Base-by-base conservation (phyloP, 2,113 vertebrate genomes). In the Tichodroma muraria region DNA sequence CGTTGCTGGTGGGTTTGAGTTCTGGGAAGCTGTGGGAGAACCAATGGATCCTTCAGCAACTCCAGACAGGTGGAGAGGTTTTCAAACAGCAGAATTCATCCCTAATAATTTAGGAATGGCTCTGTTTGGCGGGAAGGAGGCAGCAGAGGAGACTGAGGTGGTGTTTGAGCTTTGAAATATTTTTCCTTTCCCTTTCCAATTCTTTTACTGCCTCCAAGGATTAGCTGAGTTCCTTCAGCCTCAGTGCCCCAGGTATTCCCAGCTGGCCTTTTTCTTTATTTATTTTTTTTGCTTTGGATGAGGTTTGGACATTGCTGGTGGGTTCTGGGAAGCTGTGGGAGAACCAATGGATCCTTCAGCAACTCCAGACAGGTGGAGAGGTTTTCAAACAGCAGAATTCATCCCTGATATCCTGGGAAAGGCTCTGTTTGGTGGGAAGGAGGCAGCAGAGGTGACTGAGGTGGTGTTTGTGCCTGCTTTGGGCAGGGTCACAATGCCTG, bases 31-130 rank as follows among this genome's bases (percentile, higher is more conserved):
- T 47, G 9, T 8, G 47, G 28, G 73, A 50, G 59, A 64, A 40
- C 30, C 28, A 28, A 18, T 16, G n/a, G 49, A 28, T 42, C 50
- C 50, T 30, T 47, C 30, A 76, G 60, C 68, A 75, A 3, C 59
- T 70, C 10, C 19, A 31, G 75, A 47, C 47, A 31, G 31, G 27
- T 54, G 79, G 52, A 52, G 57, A 52, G 38, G 49, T 3, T 54
- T 54, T 28, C 4, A 28, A 71, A 24, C 9, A 70, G 52, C 28
- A 50, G 57, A 52, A 76, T 23, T 19, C 53, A 64, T 25, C 38
- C 35, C 1, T 23, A 6, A 11, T 13, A 31, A 5, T 9, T 13
- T 52, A 27, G 0, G 4, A 54, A 76, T 44, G 57, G 64, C 16
- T 60, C 0, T 10, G 5, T 72, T 75, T 42, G 1, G 8, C 64